phyloP scores from a whole-genome alignment of 1,140 invertebrate species.

The silkworm (Bombyx mori) region DNA sequence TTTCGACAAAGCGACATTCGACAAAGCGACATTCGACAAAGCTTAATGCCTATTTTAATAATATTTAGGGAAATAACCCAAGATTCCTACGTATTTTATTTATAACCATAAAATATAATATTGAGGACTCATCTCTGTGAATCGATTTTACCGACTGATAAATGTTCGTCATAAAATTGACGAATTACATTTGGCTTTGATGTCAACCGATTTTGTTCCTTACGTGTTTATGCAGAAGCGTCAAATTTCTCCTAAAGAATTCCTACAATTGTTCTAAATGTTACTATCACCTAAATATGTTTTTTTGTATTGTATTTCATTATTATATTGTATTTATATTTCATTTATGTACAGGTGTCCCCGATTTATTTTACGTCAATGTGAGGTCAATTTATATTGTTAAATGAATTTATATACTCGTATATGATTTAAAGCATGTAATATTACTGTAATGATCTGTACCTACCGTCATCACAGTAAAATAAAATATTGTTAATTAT shows the following conservation, averaged over 20 bases:
- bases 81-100: constrained; percentile 10
- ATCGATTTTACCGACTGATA: constrained; percentile 17
- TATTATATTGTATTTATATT: too few relatives aligned
- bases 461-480: too few relatives aligned
- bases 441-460: too few relatives aligned
- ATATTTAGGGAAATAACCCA: not conserved
- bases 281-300: constrained; percentile 16
- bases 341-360: too few relatives aligned
- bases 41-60: not conserved
- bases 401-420: too few relatives aligned
- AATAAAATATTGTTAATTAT: too few relatives aligned
- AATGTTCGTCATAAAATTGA: constrained; percentile 20
- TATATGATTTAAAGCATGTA: too few relatives aligned
- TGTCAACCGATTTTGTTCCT: constrained; percentile 6
- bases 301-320: too few relatives aligned
- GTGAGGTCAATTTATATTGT: too few relatives aligned
- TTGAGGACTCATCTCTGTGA: constrained; percentile 17
- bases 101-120: constrained; percentile 20
- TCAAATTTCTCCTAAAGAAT: too few relatives aligned
- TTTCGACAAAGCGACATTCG: too few relatives aligned
- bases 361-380: too few relatives aligned
- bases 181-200: constrained; percentile 1
- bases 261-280: constrained; percentile 4
- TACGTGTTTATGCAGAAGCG: not conserved
- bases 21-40: not conserved